Evolutionary conservation across 1,140 invertebrate species (phyloP), one percentile per base, ranked within the genome.

Genomic region (Calliopsis andreniformis): DNA sequence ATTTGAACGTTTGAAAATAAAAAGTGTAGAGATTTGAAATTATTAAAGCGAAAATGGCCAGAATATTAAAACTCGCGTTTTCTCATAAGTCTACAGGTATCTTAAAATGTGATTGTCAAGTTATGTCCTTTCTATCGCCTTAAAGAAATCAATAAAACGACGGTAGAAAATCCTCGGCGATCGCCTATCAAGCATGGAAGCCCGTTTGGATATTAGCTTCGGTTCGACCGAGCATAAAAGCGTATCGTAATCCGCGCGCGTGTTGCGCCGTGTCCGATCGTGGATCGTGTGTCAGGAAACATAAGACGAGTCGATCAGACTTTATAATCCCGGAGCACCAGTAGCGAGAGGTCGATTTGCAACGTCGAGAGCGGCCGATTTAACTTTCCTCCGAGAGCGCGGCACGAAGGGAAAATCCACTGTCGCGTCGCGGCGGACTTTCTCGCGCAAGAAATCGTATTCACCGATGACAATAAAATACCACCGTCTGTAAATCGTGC

Each of bases 211-310:
- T 76, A 66, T 79, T 80, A 43, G 32, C 39, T 45, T 18, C 59
- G 32, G 62, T 61, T 80, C 32, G n/a, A 25, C 4, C 39, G 23
- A 8, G 35, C 62, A 43, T 53, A 43, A 78, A 66, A 64, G 45
- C 23, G 30, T 39, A 20, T 76, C 28, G 43, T 81, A 69, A 81
- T 76, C 63, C 51, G 16, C 59, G 76, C 77, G 77, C 77, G 79
- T 71, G 78, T 23, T 30, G 32, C 35, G 10, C 20, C 12, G 35
- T 30, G 45, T 20, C 18, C 32, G 30, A 59, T 39, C n/a, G 8
- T 53, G 78, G 84, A 86, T 87, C 87, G 78, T 85, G 75, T 90
- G 72, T 88, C 87, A 80, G 61, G 86, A 86, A 89, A 89, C 82
- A 85, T 78, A 83, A 90, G 86, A 88, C 82, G 80, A 83, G 83